Percentiles rank a stretch among this genome's conserved stretches.
phyloP scores from a whole-genome alignment of 2,888 invertebrate genomes.

The Acrocyrtus sp. region DNA sequence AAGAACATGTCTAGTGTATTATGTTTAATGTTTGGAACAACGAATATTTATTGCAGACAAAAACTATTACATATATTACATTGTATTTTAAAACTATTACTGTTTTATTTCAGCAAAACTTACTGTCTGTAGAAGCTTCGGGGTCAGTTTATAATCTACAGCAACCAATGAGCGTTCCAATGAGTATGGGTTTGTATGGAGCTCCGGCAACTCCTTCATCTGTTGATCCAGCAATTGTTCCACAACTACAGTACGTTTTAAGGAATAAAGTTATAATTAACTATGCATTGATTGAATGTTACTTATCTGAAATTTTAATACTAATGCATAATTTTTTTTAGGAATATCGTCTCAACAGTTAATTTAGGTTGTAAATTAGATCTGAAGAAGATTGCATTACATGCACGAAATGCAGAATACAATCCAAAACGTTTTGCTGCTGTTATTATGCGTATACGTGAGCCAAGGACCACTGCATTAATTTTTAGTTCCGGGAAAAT shows the following conservation, averaged over 20 bases:
- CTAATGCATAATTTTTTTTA: conserved; percentile 68
- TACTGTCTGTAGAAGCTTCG: conserved; percentile 77
- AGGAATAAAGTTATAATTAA: too few species aligned
- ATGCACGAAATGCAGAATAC: conserved; percentile 98
- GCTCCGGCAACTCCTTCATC: conserved; percentile 73
- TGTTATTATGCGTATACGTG: conserved; percentile 95
- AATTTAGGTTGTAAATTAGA: conserved; percentile 95
- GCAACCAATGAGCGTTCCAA: conserved; percentile 72
- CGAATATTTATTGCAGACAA: too few species aligned
- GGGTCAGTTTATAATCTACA: conserved; percentile 68
- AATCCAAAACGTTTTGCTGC: conserved; percentile 99
- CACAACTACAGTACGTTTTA: conserved; percentile 88
- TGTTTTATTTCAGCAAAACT: conserved; percentile 75
- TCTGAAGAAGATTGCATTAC: conserved; percentile 95
- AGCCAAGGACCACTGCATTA: conserved; percentile 80
- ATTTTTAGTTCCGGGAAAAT: conserved; percentile 88
- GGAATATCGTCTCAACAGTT: conserved; percentile 98
- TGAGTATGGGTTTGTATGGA: conserved; percentile 68
- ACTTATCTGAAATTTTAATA: background rate
- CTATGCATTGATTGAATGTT: background rate
- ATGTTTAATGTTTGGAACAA: too few species aligned
- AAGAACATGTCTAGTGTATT: too few species aligned
- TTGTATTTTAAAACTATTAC: too few species aligned
- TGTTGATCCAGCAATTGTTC: conserved; percentile 92
- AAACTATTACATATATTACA: too few species aligned